Base-by-base conservation (phyloP, 2,888 invertebrate genomes). In the Morpho deidamia region DNA sequence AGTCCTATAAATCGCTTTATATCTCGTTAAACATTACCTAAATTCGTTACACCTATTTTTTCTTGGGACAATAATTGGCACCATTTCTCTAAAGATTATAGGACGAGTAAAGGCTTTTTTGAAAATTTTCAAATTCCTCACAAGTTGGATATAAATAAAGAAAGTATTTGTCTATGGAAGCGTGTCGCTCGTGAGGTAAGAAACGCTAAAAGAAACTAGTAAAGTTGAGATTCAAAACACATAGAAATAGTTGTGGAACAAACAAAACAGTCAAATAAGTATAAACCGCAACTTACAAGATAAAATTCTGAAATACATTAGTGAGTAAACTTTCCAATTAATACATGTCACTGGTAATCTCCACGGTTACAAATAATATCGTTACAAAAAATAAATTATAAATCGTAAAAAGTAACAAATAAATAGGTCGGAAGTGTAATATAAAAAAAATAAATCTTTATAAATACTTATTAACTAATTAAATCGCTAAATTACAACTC, bases 391-490 rank as follows among this genome's bases (percentile, higher is more conserved):
- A 49, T 42, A 42, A 42, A 49, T 49, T 49, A 49, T 75, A 74
- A 74, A 70, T 63, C 66, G 65, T 72, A 70, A 73, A 77, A 71
- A 78, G 74, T 81, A 81, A 83, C 77, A 78, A 80, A 77, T 75
- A 85, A 85, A 84, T 83, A 85, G 77, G 68, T 80, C 74, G 76
- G 78, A 81, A 81, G 80, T 72, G 81, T 23, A 23, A 23, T 77
- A 81, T 78, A 82, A 81, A 82, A 37, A n/a, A 84, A 82, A 83
- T 79, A 84, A 79, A 77, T 80, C 79, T 80, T 78, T 83, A 81
- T 85, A 83, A 86, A 86, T 86, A 87, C 83, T 82, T 87, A 87
- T 66, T 58, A 67, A 69, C 81, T 82, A 81, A 78, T 70, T 79
- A 76, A 77, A 76, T 52, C 41, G 50, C 46, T 56, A 47, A 47